Percentiles rank a stretch among this genome's conserved stretches.
phyloP scores from a whole-genome alignment of 2,113 vertebrate genomes.

The Petrocephalus microphthalmus region DNA sequence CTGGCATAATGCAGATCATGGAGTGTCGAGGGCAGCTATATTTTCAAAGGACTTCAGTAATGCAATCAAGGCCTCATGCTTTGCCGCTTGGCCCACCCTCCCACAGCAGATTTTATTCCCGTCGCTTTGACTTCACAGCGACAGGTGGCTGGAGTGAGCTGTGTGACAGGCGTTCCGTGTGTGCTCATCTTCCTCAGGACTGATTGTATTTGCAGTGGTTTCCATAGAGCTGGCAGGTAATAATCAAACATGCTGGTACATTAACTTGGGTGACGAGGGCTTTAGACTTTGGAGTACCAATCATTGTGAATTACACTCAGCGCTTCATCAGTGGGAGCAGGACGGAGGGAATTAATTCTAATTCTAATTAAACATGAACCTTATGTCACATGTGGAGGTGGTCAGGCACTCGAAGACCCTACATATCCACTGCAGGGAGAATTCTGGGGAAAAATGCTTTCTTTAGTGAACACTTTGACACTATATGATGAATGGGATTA shows the following conservation, averaged over 20 bases:
- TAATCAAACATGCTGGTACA: slow-evolving; percentile 24
- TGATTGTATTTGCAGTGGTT: slow-evolving; percentile 21
- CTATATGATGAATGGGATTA: background rate
- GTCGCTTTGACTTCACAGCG: background rate
- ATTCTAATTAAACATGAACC: slow-evolving; percentile 28
- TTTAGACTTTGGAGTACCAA: slow-evolving; percentile 29
- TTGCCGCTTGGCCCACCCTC: background rate
- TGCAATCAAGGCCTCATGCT: background rate
- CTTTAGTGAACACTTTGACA: background rate
- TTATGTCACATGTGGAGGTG: slow-evolving; percentile 20
- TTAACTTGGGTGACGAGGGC: slow-evolving; percentile 25
- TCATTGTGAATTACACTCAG: slow-evolving; percentile 31
- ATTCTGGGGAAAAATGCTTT: background rate
- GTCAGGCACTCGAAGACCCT: slow-evolving; percentile 10
- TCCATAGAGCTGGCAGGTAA: slow-evolving; percentile 20
- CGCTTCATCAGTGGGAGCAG: slow-evolving; percentile 27
- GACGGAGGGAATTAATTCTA: slow-evolving; percentile 20
- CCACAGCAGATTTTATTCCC: background rate
- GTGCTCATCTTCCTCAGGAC: background rate
- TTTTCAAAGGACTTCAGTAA: background rate
- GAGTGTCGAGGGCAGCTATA: background rate
- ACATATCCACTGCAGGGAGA: slow-evolving; percentile 1
- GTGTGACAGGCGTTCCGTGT: background rate
- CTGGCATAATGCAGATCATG: background rate
- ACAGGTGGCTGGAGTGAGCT: background rate